These are phyloP conservation scores for Parascotia fuliginaria DNA, from an alignment of 2,888 invertebrate species.

Conservation along the genomic window DNA sequence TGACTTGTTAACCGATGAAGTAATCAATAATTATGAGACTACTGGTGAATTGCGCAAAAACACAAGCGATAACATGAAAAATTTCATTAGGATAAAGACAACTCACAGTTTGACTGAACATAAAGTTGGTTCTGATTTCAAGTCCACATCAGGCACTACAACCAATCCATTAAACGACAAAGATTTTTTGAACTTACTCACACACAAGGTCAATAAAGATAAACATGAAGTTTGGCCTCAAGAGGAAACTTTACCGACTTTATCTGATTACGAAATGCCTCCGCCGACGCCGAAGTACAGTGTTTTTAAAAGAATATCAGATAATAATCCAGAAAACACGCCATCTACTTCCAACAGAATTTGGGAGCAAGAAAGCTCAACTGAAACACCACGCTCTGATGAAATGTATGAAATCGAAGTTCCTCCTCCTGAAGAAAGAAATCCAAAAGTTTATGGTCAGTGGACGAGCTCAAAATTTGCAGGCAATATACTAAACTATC, in stretches of 20 bases:
- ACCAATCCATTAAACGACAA: not conserved
- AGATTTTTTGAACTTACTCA: not conserved
- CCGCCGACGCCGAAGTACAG: slow-evolving; percentile 51
- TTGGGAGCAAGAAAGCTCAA: slow-evolving; percentile 20
- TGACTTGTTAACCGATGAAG: slow-evolving; percentile 60
- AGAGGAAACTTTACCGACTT: slow-evolving; percentile 32
- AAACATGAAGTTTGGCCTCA: slow-evolving; percentile 39
- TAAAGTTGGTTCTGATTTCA: slow-evolving; percentile 47
- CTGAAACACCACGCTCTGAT: slow-evolving; percentile 18
- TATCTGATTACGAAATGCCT: slow-evolving; percentile 69
- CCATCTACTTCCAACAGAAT: slow-evolving; percentile 18
- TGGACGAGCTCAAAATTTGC: slow-evolving; percentile 75
- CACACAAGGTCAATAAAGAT: slow-evolving; percentile 10
- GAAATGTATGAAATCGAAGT: slow-evolving; percentile 59
- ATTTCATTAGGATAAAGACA: slow-evolving; percentile 52
- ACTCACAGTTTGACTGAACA: slow-evolving; percentile 57
- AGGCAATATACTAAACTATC: slow-evolving; percentile 69
- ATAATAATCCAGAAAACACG: slow-evolving; percentile 13
- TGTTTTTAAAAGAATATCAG: not conserved
- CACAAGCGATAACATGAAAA: slow-evolving; percentile 35
- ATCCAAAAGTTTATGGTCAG: slow-evolving; percentile 67
- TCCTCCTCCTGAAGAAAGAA: slow-evolving; percentile 59
- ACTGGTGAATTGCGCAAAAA: slow-evolving; percentile 9
- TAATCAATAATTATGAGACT: slow-evolving; percentile 58
- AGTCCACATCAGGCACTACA: not conserved